Base-by-base conservation (phyloP, 2,797 vertebrate species). In the Phylloscopus collybita region DNA sequence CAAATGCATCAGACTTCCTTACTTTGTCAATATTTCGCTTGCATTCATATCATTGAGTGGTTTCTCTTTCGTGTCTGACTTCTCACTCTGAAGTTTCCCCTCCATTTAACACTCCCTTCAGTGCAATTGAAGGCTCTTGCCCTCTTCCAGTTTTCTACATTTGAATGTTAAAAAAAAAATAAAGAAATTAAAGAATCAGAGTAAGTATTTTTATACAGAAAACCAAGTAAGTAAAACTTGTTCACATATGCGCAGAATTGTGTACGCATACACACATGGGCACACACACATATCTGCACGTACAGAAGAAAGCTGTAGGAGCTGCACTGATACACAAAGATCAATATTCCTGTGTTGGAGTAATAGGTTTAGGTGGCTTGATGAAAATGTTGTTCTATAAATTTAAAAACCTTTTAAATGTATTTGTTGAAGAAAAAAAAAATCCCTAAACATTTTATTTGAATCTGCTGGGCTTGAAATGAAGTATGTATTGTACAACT, bases 11-110 rank as follows among this genome's bases (percentile, higher is more conserved):
- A 54, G 67, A 57, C 50, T 78, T 88, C 80, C 91, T 88, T 75
- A 61, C 65, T 83, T 84, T 90, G 87, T 92, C 93, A 88, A 88
- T 96, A 92, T 92, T 92, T 90, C 16, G 6, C 56, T 90, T 92
- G 70, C 85, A 76, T 79, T 92, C 10, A 5, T 79, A 44, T 59
- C 66, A 81, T 4, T 84, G 90, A 96, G 62, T 53, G 80, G 71
- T 84, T 95, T 95, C 78, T 93, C 49, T 64, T 82, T 65, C 18
- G 6, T 90, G 27, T 88, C 71, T 56, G 64, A 67, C 64, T 93
- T 89, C 57, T 69, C 0, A 0, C 88, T 78, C 78, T 85, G 45
- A 45, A 61, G 80, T 89, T 95, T 92, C 83, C 65, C 57, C 76
- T 92, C 36, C 67, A 80, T 95, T 94, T 89, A 94, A 89, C 67